Evolutionary conservation across 2,888 invertebrate species (phyloP), one percentile per base, ranked within the genome.

Genomic region (Tridacna crocea): DNA sequence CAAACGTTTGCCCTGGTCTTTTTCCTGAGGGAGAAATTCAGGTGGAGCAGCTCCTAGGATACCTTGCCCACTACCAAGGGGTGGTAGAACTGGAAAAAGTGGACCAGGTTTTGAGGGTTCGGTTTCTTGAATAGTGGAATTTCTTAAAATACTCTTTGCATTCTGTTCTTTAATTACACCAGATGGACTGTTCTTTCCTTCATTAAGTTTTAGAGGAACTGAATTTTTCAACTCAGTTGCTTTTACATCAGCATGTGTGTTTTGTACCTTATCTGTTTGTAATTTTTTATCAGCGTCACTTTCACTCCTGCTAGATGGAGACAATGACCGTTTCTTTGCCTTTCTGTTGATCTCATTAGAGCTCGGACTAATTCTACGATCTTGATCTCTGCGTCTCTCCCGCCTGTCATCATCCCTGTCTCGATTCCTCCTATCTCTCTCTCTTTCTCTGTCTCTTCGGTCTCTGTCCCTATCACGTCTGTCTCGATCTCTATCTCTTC

Each of bases 391-490:
- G 36, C 79, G 77, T 76, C 84, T 81, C 15, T 87, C 87, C 55
- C 82, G 80, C 15, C 76, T 75, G 26, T 82, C 81, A 68, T 46
- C 58, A 55, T 82, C 79, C 36, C 81, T 73, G 22, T 81, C 83
- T 66, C 87, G 77, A 46, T 83, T 85, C 46, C 83, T 79, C 6
- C 78, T 77, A 63, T 74, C 77, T 51, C 79, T 75, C 11, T 82
- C 82, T 48, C 74, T 77, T 19, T 82, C 76, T 24, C 79, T 72
- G 22, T 82, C 72, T n/a, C 80, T 81, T 58, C 83, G 70, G 48
- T 81, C 80, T 81, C 83, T 86, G 22, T 83, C 84, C 78, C 92
- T 79, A 68, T 91, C 89, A 65, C 92, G 89, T 17, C 76, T 27
- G 60, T 87, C 86, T 12, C 82, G 75, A 91, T 91, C 47, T 89